These are phyloP conservation scores for Macrotrachela quadricornifera DNA, from an alignment of 1,140 invertebrate genomes.

Conservation along the genomic window DNA sequence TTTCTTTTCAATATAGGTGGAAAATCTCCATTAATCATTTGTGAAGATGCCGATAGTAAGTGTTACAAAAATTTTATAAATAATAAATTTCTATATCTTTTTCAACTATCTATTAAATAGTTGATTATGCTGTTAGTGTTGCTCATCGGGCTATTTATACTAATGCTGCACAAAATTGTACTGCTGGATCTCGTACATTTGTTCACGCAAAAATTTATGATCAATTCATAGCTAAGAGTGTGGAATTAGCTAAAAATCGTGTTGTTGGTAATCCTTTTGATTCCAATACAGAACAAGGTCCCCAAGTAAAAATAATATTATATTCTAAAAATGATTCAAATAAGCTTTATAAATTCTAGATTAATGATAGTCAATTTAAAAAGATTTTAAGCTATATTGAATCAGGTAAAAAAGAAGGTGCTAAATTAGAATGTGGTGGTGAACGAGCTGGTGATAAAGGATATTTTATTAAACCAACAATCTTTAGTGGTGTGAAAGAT, in stretches of 20 bases:
- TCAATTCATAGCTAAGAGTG: slow-evolving; percentile 23
- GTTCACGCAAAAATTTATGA: slow-evolving; percentile 27
- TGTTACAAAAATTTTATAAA: too few species aligned
- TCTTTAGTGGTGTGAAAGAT: slow-evolving; percentile 71
- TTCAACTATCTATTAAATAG: slow-evolving; percentile 39
- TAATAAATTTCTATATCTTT: too few species aligned
- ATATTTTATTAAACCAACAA: slow-evolving; percentile 67
- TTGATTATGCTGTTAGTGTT: slow-evolving; percentile 53
- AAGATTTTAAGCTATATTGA: slow-evolving; percentile 35
- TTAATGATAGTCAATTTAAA: slow-evolving; percentile 28
- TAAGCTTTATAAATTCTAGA: too few species aligned
- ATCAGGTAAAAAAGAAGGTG: slow-evolving; percentile 35
- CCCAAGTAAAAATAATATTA: too few species aligned
- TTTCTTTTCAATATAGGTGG: too few species aligned
- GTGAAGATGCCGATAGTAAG: slow-evolving; percentile 58
- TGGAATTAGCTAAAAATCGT: slow-evolving; percentile 41
- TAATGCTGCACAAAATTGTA: slow-evolving; percentile 40
- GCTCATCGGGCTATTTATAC: slow-evolving; percentile 56
- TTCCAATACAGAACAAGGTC: slow-evolving; percentile 45
- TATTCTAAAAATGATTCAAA: too few species aligned
- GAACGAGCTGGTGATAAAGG: slow-evolving; percentile 32
- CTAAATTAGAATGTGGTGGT: slow-evolving; percentile 35
- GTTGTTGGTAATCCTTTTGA: slow-evolving; percentile 62
- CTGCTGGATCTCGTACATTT: slow-evolving; percentile 21
- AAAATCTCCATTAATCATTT: slow-evolving; percentile 63